Base-by-base conservation (phyloP, 2,797 vertebrate species). In the Danionella dracula region DNA sequence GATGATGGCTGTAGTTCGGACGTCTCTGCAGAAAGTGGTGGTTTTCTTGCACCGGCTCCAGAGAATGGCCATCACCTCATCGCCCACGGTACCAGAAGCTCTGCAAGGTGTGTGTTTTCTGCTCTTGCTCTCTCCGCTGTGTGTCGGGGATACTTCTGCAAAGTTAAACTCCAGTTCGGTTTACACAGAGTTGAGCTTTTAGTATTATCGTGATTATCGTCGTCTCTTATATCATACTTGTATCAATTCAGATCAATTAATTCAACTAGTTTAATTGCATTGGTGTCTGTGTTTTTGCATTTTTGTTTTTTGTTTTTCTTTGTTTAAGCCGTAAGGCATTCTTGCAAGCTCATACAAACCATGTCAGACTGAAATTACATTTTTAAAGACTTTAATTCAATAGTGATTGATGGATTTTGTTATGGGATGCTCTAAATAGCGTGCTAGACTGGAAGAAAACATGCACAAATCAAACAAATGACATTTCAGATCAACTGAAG, bases 1-100 rank as follows among this genome's bases (percentile, higher is more conserved):
- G 93, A 99, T 97, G 95, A 99, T 99, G 96, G 94, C 96, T 89
- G 94, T 98, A 90, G 96, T 98, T 90, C 93, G 93, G 92, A 94
- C 94, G 62, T 98, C 96, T 89, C 92, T 99, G 88, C 96, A 98
- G 93, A 98, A 99, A 95, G 96, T 99, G 96, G 94, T 98, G 90
- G 92, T 99, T 85, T 93, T 99, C 88, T 88, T 99, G 83, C 96
- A 97, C 92, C 92, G 94, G 85, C 93, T 99, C 78, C 96, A 98
- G 88, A 98, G 95, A 87, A 98, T 99, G 96, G 96, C 96, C 83
- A 95, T 98, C 88, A 27, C 23, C 3, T 96, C 95, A 79, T 97
- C 96, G 70, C 96, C n/a, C 96, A 40, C 94, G 96, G 68, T 99
- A 99, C 86, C 96, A 98, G 91, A 99, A 99, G 92, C 94, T 99